Conservation (phyloP, 2,797 vertebrate species). For the Macropus fuliginosus region DNA sequence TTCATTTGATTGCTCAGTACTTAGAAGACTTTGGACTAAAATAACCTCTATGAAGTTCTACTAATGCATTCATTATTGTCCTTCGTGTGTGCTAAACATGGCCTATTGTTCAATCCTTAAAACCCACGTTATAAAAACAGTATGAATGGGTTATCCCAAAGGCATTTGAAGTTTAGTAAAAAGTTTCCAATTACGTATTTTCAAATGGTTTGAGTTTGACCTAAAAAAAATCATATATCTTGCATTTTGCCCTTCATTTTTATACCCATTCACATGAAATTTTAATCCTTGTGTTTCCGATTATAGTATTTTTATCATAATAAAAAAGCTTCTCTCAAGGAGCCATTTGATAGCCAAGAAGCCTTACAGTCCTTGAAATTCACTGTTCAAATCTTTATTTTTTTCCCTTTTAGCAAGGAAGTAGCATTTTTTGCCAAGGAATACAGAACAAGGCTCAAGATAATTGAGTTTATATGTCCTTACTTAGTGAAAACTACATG, state of each 20-base stretch:
- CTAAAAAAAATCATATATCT: neutral
- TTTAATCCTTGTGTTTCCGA: neutral
- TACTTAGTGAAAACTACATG: neutral
- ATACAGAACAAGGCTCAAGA: neutral
- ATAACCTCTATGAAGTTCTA: neutral
- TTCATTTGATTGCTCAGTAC: neutral
- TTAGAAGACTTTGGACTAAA: slow-evolving; percentile 4
- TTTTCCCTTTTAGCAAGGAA: neutral
- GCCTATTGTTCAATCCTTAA: neutral
- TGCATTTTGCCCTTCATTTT: slow-evolving; percentile 8
- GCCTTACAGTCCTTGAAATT: neutral
- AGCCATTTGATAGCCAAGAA: neutral
- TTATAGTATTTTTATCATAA: neutral
- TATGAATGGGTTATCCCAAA: neutral
- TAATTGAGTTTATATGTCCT: neutral
- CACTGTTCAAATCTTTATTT: neutral
- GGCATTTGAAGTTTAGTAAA: slow-evolving; percentile 1
- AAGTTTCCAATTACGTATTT: slow-evolving; percentile 4
- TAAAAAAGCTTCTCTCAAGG: neutral
- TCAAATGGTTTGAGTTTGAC: slow-evolving; percentile 20
- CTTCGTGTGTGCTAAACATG: neutral
- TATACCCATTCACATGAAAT: neutral
- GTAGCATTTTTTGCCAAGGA: neutral
- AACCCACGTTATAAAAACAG: slow-evolving; percentile 5
- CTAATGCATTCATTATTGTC: slow-evolving; percentile 1